Percentiles rank a stretch among this genome's conserved stretches.
Evolutionary conservation across 2,888 invertebrate genomes (phyloP).

Genomic region (Scrobipalpa costella): DNA sequence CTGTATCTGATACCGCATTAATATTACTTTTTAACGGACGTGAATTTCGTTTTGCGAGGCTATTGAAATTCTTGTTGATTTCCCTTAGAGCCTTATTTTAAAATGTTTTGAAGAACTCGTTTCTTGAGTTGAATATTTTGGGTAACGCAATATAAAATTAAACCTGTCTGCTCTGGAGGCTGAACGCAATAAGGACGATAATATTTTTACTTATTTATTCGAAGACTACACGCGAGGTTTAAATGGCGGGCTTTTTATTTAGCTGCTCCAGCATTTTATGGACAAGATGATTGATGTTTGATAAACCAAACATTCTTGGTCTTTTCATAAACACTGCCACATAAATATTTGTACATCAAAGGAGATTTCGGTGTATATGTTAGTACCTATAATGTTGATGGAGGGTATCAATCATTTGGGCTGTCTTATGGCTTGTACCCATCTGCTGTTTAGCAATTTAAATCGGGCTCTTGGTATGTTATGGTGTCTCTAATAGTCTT

Average conservation of each 20-base stretch:
- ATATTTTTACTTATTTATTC: slow-evolving; percentile 25
- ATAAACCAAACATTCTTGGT: slow-evolving; percentile 19
- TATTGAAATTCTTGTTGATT: background rate
- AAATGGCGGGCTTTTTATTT: slow-evolving; percentile 19
- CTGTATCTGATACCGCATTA: background rate
- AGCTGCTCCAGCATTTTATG: background rate
- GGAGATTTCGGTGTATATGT: background rate
- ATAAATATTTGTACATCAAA: slow-evolving; percentile 15
- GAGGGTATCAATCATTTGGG: background rate
- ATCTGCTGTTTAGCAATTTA: background rate
- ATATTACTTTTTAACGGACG: background rate
- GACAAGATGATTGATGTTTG: slow-evolving; percentile 22
- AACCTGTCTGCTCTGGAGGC: slow-evolving; percentile 1
- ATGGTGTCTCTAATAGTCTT: background rate
- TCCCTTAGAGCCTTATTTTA: slow-evolving; percentile 1
- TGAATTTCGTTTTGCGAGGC: background rate
- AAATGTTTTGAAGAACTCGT: slow-evolving; percentile 20
- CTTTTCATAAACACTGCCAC: slow-evolving; percentile 9
- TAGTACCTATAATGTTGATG: background rate
- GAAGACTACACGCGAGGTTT: slow-evolving; percentile 19
- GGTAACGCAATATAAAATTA: slow-evolving; percentile 19
- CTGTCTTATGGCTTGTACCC: background rate
- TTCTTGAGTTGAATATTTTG: slow-evolving; percentile 24
- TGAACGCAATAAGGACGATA: slow-evolving; percentile 16
- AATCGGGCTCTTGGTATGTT: slow-evolving; percentile 16